Evolutionary conservation across 2,113 vertebrate genomes (phyloP).

Genomic region (Anser cygnoides): DNA sequence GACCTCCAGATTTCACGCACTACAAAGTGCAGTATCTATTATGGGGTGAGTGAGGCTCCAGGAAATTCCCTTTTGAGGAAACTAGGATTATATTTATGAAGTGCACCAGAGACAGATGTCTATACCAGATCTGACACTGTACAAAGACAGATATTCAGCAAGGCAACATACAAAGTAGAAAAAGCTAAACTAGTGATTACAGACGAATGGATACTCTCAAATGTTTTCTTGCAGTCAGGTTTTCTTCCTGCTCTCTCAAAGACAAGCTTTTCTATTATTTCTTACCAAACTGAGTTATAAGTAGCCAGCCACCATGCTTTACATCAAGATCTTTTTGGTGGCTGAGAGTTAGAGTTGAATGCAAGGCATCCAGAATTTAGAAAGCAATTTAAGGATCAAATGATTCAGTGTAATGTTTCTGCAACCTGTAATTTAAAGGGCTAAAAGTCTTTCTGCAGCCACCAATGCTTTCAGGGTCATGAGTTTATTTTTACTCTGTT

Average conservation of each 20-base stretch:
- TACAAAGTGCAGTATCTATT: background rate
- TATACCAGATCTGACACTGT: background rate
- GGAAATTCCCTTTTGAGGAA: background rate
- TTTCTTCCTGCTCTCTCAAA: background rate
- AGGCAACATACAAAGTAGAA: background rate
- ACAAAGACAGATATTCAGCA: background rate
- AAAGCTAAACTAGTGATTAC: background rate
- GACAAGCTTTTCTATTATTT: background rate
- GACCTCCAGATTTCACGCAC: background rate
- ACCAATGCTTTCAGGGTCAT: background rate
- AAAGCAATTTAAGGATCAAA: constrained; percentile 42
- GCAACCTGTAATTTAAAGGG: constrained; percentile 30
- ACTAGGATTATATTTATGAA: background rate
- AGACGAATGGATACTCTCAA: background rate
- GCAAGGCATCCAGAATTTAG: constrained; percentile 21
- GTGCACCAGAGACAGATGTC: background rate
- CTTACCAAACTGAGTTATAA: background rate
- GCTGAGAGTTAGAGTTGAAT: background rate
- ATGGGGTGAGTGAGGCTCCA: background rate
- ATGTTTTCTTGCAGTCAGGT: background rate
- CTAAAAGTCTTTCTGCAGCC: constrained; percentile 23
- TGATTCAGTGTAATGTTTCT: constrained; percentile 20
- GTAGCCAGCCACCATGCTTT: background rate
- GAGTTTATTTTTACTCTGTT: constrained; percentile 23
- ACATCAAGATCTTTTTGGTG: background rate